phyloP scores from a whole-genome alignment of 2,797 vertebrate genomes.

The Acanthiza pusilla region DNA sequence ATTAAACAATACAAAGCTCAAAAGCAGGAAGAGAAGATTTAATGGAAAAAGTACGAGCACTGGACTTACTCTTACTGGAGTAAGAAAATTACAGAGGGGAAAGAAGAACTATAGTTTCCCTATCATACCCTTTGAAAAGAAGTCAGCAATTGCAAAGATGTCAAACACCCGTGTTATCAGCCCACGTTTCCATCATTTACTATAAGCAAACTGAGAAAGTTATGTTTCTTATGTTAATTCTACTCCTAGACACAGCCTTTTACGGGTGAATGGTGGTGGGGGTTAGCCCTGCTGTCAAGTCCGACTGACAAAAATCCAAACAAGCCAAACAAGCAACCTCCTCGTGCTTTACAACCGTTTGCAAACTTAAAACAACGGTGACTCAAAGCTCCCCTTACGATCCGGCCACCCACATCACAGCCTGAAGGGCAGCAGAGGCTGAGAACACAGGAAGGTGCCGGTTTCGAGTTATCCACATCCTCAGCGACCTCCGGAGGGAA shows the following conservation, averaged over 20 bases:
- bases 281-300: neutral
- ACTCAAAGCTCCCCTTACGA: neutral
- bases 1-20: neutral
- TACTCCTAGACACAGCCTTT: neutral
- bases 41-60: neutral
- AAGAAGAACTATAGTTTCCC: neutral
- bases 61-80: too few relatives aligned
- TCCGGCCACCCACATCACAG: neutral
- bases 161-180: neutral
- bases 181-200: neutral
- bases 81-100: neutral
- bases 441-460: neutral
- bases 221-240: neutral
- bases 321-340: neutral
- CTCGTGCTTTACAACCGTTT: neutral
- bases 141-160: neutral
- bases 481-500: neutral
- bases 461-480: neutral
- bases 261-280: fast-evolving
- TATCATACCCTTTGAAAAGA: neutral
- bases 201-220: neutral
- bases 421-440: neutral
- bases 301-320: neutral
- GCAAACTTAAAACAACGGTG: neutral
- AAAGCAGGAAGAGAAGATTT: neutral